phyloP scores from a whole-genome alignment of 2,113 vertebrate genomes.

The Arothron firmamentum region DNA sequence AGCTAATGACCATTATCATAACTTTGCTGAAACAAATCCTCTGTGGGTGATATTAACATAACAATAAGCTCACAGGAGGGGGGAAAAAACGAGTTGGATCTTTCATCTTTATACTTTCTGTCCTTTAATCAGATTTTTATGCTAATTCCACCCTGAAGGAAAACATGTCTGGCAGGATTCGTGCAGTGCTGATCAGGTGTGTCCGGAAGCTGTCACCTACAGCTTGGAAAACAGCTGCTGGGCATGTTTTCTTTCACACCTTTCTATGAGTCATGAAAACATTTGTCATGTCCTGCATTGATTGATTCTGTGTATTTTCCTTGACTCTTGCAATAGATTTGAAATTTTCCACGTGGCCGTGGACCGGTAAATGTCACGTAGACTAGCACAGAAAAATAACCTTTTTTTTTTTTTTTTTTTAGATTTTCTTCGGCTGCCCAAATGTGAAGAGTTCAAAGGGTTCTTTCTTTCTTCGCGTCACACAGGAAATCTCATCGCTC shows the following conservation, averaged over 20 bases:
- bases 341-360: conserved; percentile 38
- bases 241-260: conserved; percentile 5
- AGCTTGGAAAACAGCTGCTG: conserved; percentile 18
- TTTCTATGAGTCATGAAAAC: conserved; percentile 32
- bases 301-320: conserved; percentile 22
- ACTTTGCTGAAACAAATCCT: conserved; percentile 10
- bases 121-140: background rate
- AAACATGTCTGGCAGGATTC: background rate
- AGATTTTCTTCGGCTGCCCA: conserved; percentile 13
- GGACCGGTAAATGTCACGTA: conserved; percentile 60
- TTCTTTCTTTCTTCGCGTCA: background rate
- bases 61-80: conserved; percentile 4
- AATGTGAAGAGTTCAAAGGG: conserved; percentile 11
- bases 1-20: conserved; percentile 31
- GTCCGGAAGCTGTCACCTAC: conserved; percentile 9
- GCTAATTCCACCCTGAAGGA: background rate
- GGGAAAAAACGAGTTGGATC: background rate
- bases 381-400: conserved; percentile 11
- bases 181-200: background rate
- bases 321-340: conserved; percentile 21
- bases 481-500: conserved; percentile 44
- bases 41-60: conserved; percentile 15
- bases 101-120: background rate
- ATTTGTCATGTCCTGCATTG: conserved; percentile 20
- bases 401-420: conserved; percentile 2